Conservation (phyloP, 2,888 invertebrate species). For the Mellilla xanthometata region DNA sequence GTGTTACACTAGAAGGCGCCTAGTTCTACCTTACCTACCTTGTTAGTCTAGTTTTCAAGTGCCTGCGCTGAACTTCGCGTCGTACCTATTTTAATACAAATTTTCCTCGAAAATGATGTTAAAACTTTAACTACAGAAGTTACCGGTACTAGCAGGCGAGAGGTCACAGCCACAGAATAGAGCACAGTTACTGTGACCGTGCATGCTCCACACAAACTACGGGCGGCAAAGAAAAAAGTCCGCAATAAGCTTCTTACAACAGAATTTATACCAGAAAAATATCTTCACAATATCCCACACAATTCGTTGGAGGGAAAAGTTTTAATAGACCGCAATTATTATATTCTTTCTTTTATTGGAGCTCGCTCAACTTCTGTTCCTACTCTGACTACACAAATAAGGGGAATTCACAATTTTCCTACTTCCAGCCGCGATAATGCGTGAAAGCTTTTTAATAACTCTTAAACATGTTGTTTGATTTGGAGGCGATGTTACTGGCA, state of each 20-base stretch:
- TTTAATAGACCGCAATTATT: conserved; percentile 51
- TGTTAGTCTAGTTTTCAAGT: not conserved
- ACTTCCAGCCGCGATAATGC: not conserved
- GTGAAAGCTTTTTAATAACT: conserved; percentile 1
- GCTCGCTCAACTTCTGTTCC: conserved; percentile 21
- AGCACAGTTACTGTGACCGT: too few relatives aligned
- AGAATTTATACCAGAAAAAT: conserved; percentile 29
- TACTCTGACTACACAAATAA: conserved; percentile 28
- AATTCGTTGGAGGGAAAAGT: conserved; percentile 36
- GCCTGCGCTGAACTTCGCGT: not conserved
- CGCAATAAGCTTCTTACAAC: conserved; percentile 16
- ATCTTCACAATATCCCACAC: conserved; percentile 19
- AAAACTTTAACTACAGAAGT: not conserved
- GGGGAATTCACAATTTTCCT: conserved; percentile 22
- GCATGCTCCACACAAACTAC: conserved; percentile 4
- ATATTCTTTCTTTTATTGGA: conserved; percentile 35
- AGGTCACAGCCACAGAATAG: too few relatives aligned
- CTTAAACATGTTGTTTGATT: too few relatives aligned
- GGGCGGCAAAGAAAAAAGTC: not conserved
- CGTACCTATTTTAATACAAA: not conserved
- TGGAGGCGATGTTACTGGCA: too few relatives aligned
- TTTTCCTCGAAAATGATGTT: not conserved
- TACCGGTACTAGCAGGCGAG: not conserved
- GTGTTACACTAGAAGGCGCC: too few relatives aligned
- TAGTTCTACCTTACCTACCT: too few relatives aligned